These are phyloP conservation scores for Tachina lurida DNA, from an alignment of 2,888 invertebrate genomes.

Conservation along the genomic window DNA sequence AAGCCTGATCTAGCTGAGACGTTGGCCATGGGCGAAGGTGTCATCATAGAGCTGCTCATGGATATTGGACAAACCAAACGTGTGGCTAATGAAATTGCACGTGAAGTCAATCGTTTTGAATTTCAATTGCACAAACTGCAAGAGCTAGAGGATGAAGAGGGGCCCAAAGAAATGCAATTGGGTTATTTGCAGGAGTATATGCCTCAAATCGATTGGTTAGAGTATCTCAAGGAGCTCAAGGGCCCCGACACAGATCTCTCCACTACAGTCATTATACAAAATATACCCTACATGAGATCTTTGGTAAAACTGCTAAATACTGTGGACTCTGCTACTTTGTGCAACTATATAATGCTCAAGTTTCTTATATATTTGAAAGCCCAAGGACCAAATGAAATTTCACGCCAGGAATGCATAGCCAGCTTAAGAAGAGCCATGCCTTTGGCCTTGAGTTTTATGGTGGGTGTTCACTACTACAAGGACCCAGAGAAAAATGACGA, in stretches of 20 bases:
- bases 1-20: slow-evolving; percentile 78
- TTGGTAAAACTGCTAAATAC: slow-evolving; percentile 75
- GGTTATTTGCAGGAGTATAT: slow-evolving; percentile 78
- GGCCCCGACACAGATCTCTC: slow-evolving; percentile 73
- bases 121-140: slow-evolving; percentile 76
- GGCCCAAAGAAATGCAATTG: slow-evolving; percentile 79
- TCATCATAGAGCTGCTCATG: slow-evolving; percentile 77
- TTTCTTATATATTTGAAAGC: slow-evolving; percentile 78
- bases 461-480: slow-evolving; percentile 77
- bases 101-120: slow-evolving; percentile 77
- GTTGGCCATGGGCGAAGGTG: slow-evolving; percentile 77
- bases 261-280: slow-evolving; percentile 79
- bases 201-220: slow-evolving; percentile 78
- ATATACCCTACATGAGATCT: slow-evolving; percentile 78
- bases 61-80: slow-evolving; percentile 79
- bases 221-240: slow-evolving; percentile 75
- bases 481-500: slow-evolving; percentile 74
- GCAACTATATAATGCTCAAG: slow-evolving; percentile 80
- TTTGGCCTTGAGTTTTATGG: slow-evolving; percentile 78
- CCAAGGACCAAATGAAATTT: slow-evolving; percentile 78
- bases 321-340: slow-evolving; percentile 74
- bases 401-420: slow-evolving; percentile 77
- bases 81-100: slow-evolving; percentile 77
- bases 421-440: slow-evolving; percentile 80
- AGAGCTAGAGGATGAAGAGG: slow-evolving; percentile 78